phyloP scores from a whole-genome alignment of 2,888 invertebrate species.

The Auanema freiburgensis region DNA sequence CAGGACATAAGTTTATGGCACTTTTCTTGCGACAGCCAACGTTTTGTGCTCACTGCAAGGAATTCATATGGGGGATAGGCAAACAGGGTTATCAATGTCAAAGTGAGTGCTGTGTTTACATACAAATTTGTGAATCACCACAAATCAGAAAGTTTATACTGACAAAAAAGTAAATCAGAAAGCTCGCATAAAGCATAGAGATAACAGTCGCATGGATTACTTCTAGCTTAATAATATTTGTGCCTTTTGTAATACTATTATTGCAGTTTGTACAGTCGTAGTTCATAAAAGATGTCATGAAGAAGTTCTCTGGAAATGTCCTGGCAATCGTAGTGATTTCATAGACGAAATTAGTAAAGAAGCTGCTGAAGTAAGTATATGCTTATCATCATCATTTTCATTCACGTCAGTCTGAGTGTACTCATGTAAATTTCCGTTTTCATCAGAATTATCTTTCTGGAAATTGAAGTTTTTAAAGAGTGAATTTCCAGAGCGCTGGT shows the following conservation, averaged over 20 bases:
- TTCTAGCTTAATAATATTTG: no score
- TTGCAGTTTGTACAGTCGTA: slow-evolving; percentile 94
- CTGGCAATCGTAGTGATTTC: slow-evolving; percentile 79
- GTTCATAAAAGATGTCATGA: slow-evolving; percentile 98
- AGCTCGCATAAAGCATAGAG: no score
- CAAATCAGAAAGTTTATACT: not conserved
- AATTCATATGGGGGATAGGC: slow-evolving; percentile 86
- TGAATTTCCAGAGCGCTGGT: slow-evolving; percentile 39
- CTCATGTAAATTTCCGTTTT: not conserved
- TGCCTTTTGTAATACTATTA: slow-evolving; percentile 13
- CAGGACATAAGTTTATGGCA: slow-evolving; percentile 99
- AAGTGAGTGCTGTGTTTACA: slow-evolving; percentile 59
- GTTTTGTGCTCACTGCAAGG: slow-evolving; percentile 98
- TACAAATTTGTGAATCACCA: not conserved
- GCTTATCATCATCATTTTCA: no score
- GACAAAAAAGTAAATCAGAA: no score
- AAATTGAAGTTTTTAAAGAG: slow-evolving; percentile 2
- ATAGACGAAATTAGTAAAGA: slow-evolving; percentile 52
- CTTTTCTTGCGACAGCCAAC: slow-evolving; percentile 97
- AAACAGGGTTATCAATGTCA: slow-evolving; percentile 71
- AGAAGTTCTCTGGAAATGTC: slow-evolving; percentile 95
- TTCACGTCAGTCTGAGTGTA: not conserved
- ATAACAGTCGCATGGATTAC: no score
- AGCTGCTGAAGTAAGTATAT: slow-evolving; percentile 35
- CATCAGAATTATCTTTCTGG: not conserved